Evolutionary conservation across 2,888 invertebrate species (phyloP).

Genomic region (Parthenolecanium corni): DNA sequence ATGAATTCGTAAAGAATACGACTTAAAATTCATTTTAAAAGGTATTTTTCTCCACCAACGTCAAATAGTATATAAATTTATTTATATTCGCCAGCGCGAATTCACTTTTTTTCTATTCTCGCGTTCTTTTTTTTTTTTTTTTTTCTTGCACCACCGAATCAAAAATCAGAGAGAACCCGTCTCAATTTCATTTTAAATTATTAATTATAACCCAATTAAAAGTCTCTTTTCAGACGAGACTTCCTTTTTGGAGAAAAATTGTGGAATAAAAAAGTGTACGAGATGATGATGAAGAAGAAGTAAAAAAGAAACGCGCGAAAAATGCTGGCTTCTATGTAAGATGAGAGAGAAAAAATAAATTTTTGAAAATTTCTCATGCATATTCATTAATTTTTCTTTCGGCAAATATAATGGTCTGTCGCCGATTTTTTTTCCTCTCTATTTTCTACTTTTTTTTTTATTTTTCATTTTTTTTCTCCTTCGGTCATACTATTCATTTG

Average conservation of each 20-base stretch:
- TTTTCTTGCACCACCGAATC: not conserved
- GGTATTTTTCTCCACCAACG: not conserved
- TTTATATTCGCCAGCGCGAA: not conserved
- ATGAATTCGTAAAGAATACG: not conserved
- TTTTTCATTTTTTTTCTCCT: not conserved
- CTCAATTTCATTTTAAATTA: conserved; percentile 6
- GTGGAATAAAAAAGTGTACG: not conserved
- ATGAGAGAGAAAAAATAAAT: not conserved
- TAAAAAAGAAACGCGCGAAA: not conserved
- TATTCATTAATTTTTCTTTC: conserved; percentile 27
- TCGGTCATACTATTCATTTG: not conserved
- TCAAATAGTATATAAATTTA: not conserved
- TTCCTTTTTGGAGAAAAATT: no score
- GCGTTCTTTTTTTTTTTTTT: no score
- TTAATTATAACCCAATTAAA: conserved; percentile 29
- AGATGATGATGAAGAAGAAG: not conserved
- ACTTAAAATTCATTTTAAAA: not conserved
- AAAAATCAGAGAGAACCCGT: not conserved
- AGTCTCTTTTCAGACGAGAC: conserved; percentile 8
- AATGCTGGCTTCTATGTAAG: not conserved
- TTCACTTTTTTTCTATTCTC: not conserved
- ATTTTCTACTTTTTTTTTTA: not conserved
- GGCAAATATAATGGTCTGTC: conserved; percentile 19
- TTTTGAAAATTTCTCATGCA: conserved; percentile 22
- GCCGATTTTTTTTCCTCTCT: not conserved